Base-by-base conservation (phyloP, 2,113 vertebrate species). In the Pheucticus melanocephalus region DNA sequence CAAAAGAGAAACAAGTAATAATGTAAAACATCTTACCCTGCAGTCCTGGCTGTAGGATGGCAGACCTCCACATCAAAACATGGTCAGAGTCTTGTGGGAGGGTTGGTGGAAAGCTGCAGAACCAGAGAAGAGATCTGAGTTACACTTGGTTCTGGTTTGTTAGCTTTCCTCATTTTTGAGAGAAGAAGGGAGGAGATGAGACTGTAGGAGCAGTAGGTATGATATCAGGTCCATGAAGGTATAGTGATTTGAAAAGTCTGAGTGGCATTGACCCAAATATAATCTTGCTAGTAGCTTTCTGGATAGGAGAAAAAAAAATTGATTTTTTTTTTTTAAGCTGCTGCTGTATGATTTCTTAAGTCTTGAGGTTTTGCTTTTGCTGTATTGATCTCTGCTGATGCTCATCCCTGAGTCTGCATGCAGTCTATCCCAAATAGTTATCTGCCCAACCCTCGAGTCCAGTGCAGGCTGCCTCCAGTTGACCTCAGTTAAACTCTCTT, bases 261-360 rank as follows among this genome's bases (percentile, higher is more conserved):
- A 86, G 59, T 95, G 87, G 87, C 86, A 91, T 56, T 95, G 93
- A 96, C 82, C 66, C 85, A 97, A 95, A 92, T 94, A 91, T 39
- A 95, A 94, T 91, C 88, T 92, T 90, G 40, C 72, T 84, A 68
- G 80, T 86, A 96, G 30, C 87, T 79, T 93, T 59, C 71, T 86
- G 27, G 50, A 65, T 56, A 81, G 53, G 5, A 13, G 33, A 72
- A 75, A 75, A 69, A 69, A 61, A 27, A 47, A 89, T 76, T 66
- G 51, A 86, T 94, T 86, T 57, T 42, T 94, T 73, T 87, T 95
- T 92, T 85, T 84, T 78, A 76, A 89, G 16, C 66, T 77, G 50
- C 61, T 95, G 53, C 90, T 94, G 31, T 95, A 95, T 91, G 61
- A 91, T 97, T 97, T 88, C 68, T 94, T 93, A 95, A 92, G 65